Evolutionary conservation across 2,113 vertebrate genomes (phyloP).

Genomic region (Fregetta grallaria): DNA sequence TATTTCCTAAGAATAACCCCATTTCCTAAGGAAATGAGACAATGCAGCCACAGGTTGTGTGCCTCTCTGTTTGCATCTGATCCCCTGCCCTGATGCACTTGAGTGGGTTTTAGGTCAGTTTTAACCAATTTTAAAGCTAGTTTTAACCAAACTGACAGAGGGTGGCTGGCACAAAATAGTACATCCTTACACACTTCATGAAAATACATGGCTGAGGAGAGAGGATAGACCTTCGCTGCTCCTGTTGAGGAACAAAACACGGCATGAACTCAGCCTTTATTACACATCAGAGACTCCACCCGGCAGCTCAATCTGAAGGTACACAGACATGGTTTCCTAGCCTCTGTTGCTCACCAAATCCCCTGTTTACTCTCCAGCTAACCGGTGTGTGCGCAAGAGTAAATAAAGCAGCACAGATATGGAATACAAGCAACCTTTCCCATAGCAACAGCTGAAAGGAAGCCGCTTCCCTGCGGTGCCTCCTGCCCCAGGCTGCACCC

Average conservation of each 20-base stretch:
- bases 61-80: neutral
- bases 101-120: neutral
- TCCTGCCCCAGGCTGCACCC: neutral
- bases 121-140: neutral
- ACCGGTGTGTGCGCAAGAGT: neutral
- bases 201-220: neutral
- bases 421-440: neutral
- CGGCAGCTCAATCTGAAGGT: neutral
- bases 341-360: neutral
- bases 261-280: neutral
- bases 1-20: neutral
- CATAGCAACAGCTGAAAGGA: neutral
- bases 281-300: neutral
- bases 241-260: neutral
- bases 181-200: neutral
- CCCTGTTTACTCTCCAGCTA: neutral
- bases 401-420: slow-evolving; percentile 22
- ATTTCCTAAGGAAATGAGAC: neutral
- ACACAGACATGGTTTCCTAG: neutral
- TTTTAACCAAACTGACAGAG: neutral
- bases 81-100: neutral
- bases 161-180: neutral
- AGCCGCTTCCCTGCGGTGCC: neutral
- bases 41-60: rapidly evolving
- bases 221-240: neutral